A percentile compares a stretch with the other conserved stretches of the same genome.
These are phyloP conservation scores for Mormyrus iriodes DNA, from an alignment of 2,113 vertebrate genomes.

Conservation along the genomic window DNA sequence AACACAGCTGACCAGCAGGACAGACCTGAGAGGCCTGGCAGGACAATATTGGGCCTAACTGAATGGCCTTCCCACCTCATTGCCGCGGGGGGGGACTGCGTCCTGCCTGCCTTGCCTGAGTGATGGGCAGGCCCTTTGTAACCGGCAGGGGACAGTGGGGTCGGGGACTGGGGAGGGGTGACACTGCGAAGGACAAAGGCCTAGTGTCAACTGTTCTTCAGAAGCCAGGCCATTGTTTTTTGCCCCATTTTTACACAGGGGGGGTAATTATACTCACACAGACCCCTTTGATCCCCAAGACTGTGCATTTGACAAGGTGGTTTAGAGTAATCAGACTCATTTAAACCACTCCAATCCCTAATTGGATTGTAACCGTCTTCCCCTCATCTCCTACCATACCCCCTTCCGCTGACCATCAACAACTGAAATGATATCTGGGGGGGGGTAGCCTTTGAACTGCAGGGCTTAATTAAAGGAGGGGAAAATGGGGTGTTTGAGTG, in stretches of 20 bases:
- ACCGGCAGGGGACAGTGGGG: constrained; percentile 14
- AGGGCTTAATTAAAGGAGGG: constrained; percentile 8
- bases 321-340: constrained; percentile 46
- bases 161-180: neutral
- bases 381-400: constrained; percentile 27
- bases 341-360: constrained; percentile 27
- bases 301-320: constrained; percentile 65
- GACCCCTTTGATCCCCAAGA: constrained; percentile 65
- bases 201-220: constrained; percentile 40
- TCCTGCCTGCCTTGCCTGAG: constrained; percentile 50
- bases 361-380: constrained; percentile 31
- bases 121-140: constrained; percentile 50
- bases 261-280: constrained; percentile 65
- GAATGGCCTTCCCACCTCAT: constrained; percentile 44
- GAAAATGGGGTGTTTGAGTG: neutral
- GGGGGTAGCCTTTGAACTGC: constrained; percentile 21
- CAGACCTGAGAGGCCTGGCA: neutral
- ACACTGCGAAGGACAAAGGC: constrained; percentile 39
- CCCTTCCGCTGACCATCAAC: neutral
- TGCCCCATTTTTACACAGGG: constrained; percentile 56
- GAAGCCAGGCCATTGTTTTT: constrained; percentile 54
- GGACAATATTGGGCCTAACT: constrained; percentile 45
- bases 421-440: constrained; percentile 13
- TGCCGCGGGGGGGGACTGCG: constrained; percentile 40
- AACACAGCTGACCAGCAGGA: neutral